A percentile compares a stretch with the other conserved stretches of the same genome.
phyloP scores from a whole-genome alignment of 2,113 vertebrate species.

The Leuciscus idus region DNA sequence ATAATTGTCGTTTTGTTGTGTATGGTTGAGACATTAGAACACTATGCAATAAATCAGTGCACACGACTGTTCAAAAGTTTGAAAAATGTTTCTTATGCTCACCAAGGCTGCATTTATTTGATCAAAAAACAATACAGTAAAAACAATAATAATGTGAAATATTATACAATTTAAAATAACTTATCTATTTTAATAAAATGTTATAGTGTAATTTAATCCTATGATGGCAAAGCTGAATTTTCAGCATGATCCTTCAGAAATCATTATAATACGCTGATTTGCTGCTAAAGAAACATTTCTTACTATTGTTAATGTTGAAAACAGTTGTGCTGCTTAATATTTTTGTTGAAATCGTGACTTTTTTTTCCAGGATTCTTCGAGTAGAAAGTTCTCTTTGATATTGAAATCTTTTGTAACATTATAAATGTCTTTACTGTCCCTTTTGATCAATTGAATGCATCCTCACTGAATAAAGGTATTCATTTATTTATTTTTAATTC shows the following conservation, averaged over 20 bases:
- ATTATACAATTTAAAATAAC: not conserved
- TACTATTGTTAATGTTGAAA: not conserved
- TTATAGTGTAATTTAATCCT: not conserved
- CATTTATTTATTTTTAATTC: not conserved
- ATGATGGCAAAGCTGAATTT: not conserved
- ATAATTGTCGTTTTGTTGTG: conserved; percentile 1
- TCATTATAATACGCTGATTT: not conserved
- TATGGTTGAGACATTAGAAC: not conserved
- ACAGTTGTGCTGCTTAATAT: not conserved
- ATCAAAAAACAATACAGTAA: not conserved
- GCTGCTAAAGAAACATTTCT: not conserved
- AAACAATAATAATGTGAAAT: not conserved
- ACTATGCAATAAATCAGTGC: not conserved
- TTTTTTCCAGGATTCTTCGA: not conserved
- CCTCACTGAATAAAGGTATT: not conserved
- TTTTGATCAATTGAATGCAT: not conserved
- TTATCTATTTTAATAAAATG: not conserved
- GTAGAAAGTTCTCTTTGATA: not conserved
- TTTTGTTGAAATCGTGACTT: not conserved
- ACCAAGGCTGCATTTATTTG: not conserved
- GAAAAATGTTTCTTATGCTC: not conserved
- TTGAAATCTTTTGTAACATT: not conserved
- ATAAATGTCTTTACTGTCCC: not conserved
- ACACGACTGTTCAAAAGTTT: not conserved
- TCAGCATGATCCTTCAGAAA: not conserved